A percentile compares a stretch with the other conserved stretches of the same genome.
phyloP scores from a whole-genome alignment of 2,797 vertebrate genomes.

The Emydoidea blandingii region DNA sequence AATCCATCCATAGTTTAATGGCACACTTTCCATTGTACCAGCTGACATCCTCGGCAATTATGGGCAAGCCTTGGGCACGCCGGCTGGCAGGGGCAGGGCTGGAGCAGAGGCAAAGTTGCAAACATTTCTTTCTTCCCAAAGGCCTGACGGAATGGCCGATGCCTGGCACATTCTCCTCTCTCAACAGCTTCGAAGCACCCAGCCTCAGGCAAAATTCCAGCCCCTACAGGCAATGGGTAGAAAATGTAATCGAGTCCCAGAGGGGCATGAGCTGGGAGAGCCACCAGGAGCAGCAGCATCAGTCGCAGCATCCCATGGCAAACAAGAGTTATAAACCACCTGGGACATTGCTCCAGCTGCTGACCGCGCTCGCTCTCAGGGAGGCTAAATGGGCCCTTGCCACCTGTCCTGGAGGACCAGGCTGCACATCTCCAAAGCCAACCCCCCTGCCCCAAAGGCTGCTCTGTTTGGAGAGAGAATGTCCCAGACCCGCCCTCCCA shows the following conservation, averaged over 20 bases:
- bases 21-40: background rate
- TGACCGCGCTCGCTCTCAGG: too few relatives aligned
- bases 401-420: too few relatives aligned
- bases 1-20: background rate
- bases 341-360: too few relatives aligned
- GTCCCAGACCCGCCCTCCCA: too few relatives aligned
- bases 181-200: background rate
- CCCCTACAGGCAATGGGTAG: rapidly evolving
- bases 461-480: too few relatives aligned
- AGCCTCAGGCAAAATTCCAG: background rate
- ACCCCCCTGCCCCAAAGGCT: too few relatives aligned
- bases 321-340: too few relatives aligned
- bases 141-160: background rate
- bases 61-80: rapidly evolving
- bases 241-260: rapidly evolving
- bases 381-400: too few relatives aligned
- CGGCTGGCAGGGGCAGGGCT: background rate
- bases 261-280: background rate
- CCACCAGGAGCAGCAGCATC: too few relatives aligned
- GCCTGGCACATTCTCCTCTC: background rate
- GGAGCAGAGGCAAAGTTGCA: background rate
- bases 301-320: too few relatives aligned
- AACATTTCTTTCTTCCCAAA: background rate
- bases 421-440: too few relatives aligned
- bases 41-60: background rate